Evolutionary conservation across 2,113 vertebrate species (phyloP), one percentile per base, ranked within the genome.

Genomic region (Tauraco erythrolophus): DNA sequence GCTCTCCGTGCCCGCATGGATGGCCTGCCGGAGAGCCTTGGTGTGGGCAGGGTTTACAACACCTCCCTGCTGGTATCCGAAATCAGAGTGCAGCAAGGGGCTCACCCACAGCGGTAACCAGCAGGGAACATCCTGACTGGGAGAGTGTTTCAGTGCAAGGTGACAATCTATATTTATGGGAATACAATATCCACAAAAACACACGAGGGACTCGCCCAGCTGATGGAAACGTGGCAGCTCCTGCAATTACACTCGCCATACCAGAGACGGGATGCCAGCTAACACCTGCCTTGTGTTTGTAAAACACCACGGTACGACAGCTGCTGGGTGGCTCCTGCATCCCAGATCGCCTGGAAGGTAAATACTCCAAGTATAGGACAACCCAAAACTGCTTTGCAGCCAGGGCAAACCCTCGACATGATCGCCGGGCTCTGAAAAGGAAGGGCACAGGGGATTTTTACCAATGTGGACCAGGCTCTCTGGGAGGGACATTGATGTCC

Each of bases 231-330:
- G 1, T 27, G 35, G 74, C 81, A 65, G 74, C 76, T 84, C 82
- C 87, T 80, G 84, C n/a, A 46, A 21, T 80, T 56, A n/a, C 53
- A 33, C 22, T 57, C 2, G 3, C 46, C 66, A 48, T 28, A 48
- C 0, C 6, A 76, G 75, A 30, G 30, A 60, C 4, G 5, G 51
- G 76, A 80, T 84, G 93, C 66, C 77, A 85, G 90, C 56, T 33
- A 91, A 6, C 95, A 96, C 89, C 95, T 96, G 93, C 72, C 93
- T 60, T 35, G 39, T 84, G 78, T 91, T 92, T 94, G 91, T 31
- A 72, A 57, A 94, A 3, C 62, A 70, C 33, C 27, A 24, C 27
- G 22, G 21, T 14, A 31, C 50, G 60, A 22, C 92, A 96, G 94
- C 94, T 97, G 95, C 92, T 86, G 87, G 1, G 0, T 31, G n/a